phyloP scores from a whole-genome alignment of 2,113 vertebrate genomes.

The Ophthalmolycus amberensis region DNA sequence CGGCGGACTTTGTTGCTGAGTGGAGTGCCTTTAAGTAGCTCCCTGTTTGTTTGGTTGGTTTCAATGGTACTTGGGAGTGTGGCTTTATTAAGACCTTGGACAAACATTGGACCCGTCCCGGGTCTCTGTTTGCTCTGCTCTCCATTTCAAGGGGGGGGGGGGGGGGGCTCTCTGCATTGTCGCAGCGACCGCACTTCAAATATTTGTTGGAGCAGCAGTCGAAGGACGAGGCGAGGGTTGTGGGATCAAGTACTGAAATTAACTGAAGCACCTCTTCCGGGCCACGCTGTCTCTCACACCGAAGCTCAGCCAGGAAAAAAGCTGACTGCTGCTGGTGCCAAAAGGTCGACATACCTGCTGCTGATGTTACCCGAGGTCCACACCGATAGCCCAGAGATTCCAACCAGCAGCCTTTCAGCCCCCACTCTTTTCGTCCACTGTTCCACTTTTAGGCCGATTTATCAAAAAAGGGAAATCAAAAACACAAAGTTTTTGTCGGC shows the following conservation, averaged over 20 bases:
- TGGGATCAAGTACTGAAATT: conserved; percentile 81
- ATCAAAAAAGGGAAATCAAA: conserved; percentile 28
- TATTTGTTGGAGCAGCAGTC: conserved; percentile 75
- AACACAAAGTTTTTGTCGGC: not conserved
- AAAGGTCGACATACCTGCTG: conserved; percentile 18
- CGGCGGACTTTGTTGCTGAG: conserved; percentile 38
- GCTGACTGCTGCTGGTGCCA: conserved; percentile 29
- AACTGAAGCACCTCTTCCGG: conserved; percentile 74
- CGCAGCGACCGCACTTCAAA: conserved; percentile 81
- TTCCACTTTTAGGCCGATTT: not conserved
- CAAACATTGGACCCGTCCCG: conserved; percentile 74
- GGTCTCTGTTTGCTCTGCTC: conserved; percentile 79
- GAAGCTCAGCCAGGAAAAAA: conserved; percentile 29
- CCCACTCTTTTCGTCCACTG: not conserved
- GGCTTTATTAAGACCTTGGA: conserved; percentile 79
- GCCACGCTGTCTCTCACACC: conserved; percentile 60
- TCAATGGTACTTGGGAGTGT: conserved; percentile 75
- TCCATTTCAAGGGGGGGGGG: conserved; percentile 51
- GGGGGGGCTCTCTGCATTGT: conserved; percentile 76
- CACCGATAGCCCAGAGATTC: not conserved
- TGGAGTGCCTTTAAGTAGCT: conserved; percentile 42
- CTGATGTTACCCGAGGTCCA: conserved; percentile 11
- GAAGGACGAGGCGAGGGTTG: conserved; percentile 70
- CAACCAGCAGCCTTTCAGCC: conserved; percentile 2
- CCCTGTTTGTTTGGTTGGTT: conserved; percentile 66